Percentiles rank a stretch among this genome's conserved stretches.
These are phyloP conservation scores for Mesoligia furuncula DNA, from an alignment of 2,888 invertebrate genomes.

Conservation along the genomic window DNA sequence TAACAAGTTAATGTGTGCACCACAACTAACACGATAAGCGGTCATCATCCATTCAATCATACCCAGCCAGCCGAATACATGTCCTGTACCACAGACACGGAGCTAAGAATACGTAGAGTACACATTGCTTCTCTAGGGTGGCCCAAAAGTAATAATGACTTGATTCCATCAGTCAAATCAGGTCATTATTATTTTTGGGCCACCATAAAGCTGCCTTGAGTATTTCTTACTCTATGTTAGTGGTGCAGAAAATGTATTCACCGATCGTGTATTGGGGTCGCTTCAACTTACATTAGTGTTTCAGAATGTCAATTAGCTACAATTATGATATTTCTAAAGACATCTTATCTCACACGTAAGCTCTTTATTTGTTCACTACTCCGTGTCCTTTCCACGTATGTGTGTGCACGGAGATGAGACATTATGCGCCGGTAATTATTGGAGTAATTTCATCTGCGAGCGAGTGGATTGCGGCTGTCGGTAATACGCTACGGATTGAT, in stretches of 20 bases:
- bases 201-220: neutral
- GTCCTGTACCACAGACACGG: neutral
- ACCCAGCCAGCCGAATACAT: slow-evolving; percentile 36
- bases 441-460: slow-evolving; percentile 50
- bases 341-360: neutral
- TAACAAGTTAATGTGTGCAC: slow-evolving; percentile 30
- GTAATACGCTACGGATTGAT: slow-evolving; percentile 43
- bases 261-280: neutral
- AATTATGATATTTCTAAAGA: neutral
- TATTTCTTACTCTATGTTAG: neutral
- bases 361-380: slow-evolving; percentile 5
- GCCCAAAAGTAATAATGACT: neutral
- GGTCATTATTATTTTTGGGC: neutral
- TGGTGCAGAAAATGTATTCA: neutral
- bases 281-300: no score
- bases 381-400: neutral
- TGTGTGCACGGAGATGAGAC: slow-evolving; percentile 30
- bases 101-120: slow-evolving; percentile 11
- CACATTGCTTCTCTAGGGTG: no score
- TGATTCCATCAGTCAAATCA: neutral
- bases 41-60: slow-evolving; percentile 52
- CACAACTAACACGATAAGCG: slow-evolving; percentile 51
- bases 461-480: slow-evolving; percentile 33
- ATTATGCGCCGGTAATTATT: slow-evolving; percentile 56
- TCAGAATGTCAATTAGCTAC: neutral